phyloP scores from a whole-genome alignment of 2,797 vertebrate species.

The Myoxocephalus aenaeus region DNA sequence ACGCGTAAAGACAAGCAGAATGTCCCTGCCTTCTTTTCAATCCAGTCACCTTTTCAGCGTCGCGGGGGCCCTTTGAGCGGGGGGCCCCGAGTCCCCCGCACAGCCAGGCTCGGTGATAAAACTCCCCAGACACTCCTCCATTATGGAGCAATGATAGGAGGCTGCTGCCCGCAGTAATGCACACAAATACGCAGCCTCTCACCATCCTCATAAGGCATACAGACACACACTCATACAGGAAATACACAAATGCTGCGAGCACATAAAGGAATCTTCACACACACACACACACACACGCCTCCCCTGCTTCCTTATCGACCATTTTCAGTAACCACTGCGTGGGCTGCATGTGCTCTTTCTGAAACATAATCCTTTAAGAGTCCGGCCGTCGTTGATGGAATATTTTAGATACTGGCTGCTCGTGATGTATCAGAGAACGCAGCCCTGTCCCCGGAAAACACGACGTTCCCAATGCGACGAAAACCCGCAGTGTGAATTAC shows the following conservation, averaged over 20 bases:
- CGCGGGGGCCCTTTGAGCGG: constrained; percentile 67
- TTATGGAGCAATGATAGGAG: constrained; percentile 71
- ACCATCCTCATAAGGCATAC: constrained; percentile 3
- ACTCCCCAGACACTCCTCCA: constrained; percentile 76
- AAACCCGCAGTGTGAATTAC: not conserved
- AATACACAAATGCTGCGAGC: constrained; percentile 34
- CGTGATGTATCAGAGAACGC: constrained; percentile 39
- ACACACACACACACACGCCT: constrained; percentile 26
- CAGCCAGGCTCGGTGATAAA: constrained; percentile 76
- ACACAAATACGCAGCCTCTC: constrained; percentile 24
- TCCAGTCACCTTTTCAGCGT: constrained; percentile 78
- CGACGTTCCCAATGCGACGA: too few relatives aligned
- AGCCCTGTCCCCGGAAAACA: too few relatives aligned
- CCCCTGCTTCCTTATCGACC: constrained; percentile 66
- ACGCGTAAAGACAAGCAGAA: constrained; percentile 38
- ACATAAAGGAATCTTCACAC: constrained; percentile 58
- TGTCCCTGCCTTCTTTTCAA: constrained; percentile 64
- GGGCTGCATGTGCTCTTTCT: constrained; percentile 56
- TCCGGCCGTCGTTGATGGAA: constrained; percentile 49
- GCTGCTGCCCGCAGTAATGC: constrained; percentile 49
- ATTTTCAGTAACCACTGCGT: constrained; percentile 49
- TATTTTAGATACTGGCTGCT: constrained; percentile 36
- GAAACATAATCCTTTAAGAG: constrained; percentile 52
- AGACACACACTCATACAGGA: constrained; percentile 36
- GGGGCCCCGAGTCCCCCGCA: constrained; percentile 54